Evolutionary conservation across 1,140 invertebrate species (phyloP).

Genomic region (Stratiolaelaps scimitus): DNA sequence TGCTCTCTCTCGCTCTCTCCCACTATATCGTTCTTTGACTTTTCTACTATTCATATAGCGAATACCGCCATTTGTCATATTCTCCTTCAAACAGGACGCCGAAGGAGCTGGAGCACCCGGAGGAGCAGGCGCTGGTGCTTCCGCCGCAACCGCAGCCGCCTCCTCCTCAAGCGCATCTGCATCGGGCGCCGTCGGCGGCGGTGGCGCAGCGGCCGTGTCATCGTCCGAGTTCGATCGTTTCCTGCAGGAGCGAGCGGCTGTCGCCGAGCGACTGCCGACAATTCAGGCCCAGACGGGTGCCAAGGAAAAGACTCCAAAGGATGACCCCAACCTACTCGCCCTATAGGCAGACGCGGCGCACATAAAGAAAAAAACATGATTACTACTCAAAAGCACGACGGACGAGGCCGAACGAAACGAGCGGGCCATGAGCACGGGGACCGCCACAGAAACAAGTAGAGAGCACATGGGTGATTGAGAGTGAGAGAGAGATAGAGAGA

Average conservation of each 20-base stretch:
- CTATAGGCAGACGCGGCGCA: not conserved
- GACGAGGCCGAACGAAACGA: too few species aligned
- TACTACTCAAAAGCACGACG: too few species aligned
- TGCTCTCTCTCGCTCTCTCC: too few species aligned
- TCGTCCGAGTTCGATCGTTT: conserved; percentile 74
- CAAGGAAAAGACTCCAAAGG: conserved; percentile 6
- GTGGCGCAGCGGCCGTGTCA: not conserved
- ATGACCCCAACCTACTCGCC: conserved; percentile 8
- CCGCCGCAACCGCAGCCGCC: too few species aligned
- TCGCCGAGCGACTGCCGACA: conserved; percentile 41
- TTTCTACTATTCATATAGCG: too few species aligned
- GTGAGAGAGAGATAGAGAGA: too few species aligned
- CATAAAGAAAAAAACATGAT: too few species aligned
- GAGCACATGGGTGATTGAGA: too few species aligned
- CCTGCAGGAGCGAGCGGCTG: conserved; percentile 70
- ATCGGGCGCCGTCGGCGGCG: not conserved
- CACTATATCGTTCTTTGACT: too few species aligned
- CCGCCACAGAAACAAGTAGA: too few species aligned
- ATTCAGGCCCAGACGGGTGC: conserved; percentile 18
- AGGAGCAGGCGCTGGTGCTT: not conserved
- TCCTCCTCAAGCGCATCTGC: conserved; percentile 6
- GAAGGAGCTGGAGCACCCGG: not conserved
- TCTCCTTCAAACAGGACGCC: not conserved
- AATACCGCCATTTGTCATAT: not conserved
- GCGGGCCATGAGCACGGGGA: too few species aligned